Conservation (phyloP, 2,797 vertebrate genomes). For the Onychomys torridus region DNA sequence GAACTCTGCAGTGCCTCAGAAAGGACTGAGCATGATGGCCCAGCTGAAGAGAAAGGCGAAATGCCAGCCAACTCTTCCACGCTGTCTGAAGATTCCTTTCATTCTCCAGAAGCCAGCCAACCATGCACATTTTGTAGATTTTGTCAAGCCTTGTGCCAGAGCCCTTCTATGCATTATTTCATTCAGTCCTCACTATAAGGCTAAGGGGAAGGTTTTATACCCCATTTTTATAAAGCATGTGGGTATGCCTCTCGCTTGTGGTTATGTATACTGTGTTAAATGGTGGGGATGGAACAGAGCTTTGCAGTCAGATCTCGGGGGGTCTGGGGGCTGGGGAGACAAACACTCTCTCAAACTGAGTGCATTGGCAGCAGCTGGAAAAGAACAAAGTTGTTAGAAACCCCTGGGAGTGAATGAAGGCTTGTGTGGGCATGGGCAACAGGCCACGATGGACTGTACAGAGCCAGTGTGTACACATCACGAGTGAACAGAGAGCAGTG, state of each 20-base stretch:
- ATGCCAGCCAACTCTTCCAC: rapidly evolving
- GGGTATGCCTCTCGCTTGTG: neutral
- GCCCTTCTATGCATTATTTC: neutral
- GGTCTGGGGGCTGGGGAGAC: neutral
- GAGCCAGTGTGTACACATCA: neutral
- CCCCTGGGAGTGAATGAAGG: neutral
- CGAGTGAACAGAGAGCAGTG: neutral
- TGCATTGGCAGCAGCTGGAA: neutral
- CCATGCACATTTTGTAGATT: neutral
- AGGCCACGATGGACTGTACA: neutral
- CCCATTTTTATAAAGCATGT: neutral
- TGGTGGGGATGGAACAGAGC: neutral
- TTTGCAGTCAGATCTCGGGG: neutral
- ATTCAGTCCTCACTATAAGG: conserved; percentile 31
- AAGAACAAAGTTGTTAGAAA: neutral
- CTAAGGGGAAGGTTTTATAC: neutral
- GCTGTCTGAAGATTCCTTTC: neutral
- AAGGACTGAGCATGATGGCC: neutral
- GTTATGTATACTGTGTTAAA: neutral
- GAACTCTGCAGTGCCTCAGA: neutral
- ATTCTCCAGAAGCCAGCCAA: neutral
- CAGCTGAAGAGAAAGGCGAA: neutral
- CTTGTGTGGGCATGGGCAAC: rapidly evolving
- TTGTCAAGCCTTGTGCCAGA: neutral
- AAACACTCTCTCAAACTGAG: neutral